Percentiles rank a stretch among this genome's conserved stretches.
Evolutionary conservation across 2,888 invertebrate species (phyloP).

Genomic region (Slavum lentiscoides): DNA sequence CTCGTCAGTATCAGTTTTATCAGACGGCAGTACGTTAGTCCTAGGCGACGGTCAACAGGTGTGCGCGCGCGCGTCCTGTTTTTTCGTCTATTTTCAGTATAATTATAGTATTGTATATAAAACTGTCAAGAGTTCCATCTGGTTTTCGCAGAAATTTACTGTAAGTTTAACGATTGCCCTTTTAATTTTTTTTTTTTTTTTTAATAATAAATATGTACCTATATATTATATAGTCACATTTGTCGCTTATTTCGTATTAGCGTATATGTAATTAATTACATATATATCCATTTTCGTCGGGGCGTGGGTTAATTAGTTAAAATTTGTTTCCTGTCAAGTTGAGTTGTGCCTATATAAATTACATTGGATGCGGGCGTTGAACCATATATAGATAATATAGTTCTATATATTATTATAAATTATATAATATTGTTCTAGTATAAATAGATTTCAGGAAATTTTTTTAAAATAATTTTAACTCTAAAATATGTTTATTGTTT

Average conservation of each 20-base stretch:
- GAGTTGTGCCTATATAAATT: not conserved
- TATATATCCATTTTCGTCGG: not conserved
- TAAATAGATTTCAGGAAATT: no score
- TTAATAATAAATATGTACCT: not conserved
- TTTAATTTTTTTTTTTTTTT: no score
- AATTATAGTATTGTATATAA: not conserved
- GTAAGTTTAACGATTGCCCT: not conserved
- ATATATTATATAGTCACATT: not conserved
- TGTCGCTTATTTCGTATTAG: not conserved
- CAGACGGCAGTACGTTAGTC: not conserved
- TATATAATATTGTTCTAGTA: not conserved
- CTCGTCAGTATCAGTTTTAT: conserved; percentile 4
- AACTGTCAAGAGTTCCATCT: not conserved
- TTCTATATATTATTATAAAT: no score
- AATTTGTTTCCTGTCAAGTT: not conserved
- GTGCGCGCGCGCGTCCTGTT: not conserved
- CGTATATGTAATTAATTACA: no score
- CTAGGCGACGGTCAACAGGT: conserved; percentile 17
- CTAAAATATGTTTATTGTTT: no score
- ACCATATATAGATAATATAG: not conserved
- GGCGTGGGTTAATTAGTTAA: no score
- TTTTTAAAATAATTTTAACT: no score
- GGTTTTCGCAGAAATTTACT: not conserved
- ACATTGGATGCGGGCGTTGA: not conserved
- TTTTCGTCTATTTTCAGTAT: conserved; percentile 10